Percentiles rank a stretch among this genome's conserved stretches.
These are phyloP conservation scores for Reticulitermes speratus DNA, from an alignment of 1,140 invertebrate species.

Conservation along the genomic window DNA sequence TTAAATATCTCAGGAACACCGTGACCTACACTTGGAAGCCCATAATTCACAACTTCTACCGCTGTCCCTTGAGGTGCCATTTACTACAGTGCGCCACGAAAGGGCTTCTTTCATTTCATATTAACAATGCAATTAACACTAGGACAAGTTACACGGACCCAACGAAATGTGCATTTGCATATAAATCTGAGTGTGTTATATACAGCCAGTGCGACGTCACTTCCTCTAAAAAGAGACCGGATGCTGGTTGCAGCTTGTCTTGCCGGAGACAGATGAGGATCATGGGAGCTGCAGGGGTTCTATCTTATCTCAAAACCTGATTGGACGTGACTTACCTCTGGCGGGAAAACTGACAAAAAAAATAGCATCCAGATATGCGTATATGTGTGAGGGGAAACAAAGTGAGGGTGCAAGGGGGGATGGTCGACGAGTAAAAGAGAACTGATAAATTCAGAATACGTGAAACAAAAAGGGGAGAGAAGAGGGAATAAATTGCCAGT, in stretches of 20 bases:
- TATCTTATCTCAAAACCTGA: constrained; percentile 6
- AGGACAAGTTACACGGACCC: too few relatives aligned
- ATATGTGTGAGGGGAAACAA: background rate
- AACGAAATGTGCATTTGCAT: too few relatives aligned
- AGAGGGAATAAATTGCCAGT: constrained; percentile 1
- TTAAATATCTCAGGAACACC: too few relatives aligned
- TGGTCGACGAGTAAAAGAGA: background rate
- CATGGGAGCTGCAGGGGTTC: background rate
- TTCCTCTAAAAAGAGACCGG: too few relatives aligned
- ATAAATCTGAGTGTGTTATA: too few relatives aligned
- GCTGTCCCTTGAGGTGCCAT: too few relatives aligned
- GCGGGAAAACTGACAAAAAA: background rate
- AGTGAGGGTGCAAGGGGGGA: background rate
- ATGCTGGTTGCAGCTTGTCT: background rate
- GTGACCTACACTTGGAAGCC: too few relatives aligned
- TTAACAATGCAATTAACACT: too few relatives aligned
- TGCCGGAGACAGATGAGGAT: constrained; percentile 6
- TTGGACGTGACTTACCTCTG: constrained; percentile 9
- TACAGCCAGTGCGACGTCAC: too few relatives aligned
- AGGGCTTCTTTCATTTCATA: too few relatives aligned
- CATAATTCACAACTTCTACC: too few relatives aligned
- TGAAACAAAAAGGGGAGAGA: constrained; percentile 8
- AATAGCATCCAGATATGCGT: background rate
- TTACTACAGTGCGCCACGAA: too few relatives aligned
- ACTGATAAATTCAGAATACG: constrained; percentile 9